A percentile compares a stretch with the other conserved stretches of the same genome.
Evolutionary conservation across 2,888 invertebrate species (phyloP).

Genomic region (Phaonia tiefii): DNA sequence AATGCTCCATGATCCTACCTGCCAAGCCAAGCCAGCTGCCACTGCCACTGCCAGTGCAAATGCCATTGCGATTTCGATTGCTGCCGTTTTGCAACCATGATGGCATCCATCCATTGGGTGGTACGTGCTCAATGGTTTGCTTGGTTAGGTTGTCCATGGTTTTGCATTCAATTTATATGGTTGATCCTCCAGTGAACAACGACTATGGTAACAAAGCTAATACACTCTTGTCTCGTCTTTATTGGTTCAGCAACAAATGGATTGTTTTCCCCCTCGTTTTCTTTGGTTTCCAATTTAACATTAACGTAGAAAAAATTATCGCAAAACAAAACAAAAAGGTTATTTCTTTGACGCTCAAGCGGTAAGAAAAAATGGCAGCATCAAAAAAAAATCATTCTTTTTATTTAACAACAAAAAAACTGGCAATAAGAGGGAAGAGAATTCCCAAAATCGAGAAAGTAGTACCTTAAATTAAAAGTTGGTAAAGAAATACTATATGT

Average conservation of each 20-base stretch:
- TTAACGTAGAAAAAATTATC: not conserved
- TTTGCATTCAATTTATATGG: conserved; percentile 52
- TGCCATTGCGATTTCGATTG: conserved; percentile 45
- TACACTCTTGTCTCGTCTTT: not conserved
- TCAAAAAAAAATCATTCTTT: not conserved
- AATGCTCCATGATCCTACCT: no score
- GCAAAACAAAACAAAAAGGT: not conserved
- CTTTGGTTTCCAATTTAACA: no score
- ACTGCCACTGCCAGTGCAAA: conserved; percentile 59
- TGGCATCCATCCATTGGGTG: conserved; percentile 16
- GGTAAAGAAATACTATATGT: no score
- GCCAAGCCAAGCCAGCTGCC: conserved; percentile 14
- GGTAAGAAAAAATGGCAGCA: no score
- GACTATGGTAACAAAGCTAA: conserved; percentile 33
- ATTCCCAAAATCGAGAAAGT: not conserved
- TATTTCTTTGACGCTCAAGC: not conserved
- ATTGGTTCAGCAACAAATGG: conserved; percentile 15
- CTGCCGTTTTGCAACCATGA: conserved; percentile 23
- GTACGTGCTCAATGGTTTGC: conserved; percentile 60
- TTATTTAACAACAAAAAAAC: not conserved
- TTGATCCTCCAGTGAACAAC: conserved; percentile 53
- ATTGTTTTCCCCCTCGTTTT: not conserved
- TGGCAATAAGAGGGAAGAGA: not conserved
- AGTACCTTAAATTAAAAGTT: no score
- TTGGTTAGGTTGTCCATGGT: conserved; percentile 23